phyloP scores from a whole-genome alignment of 1,140 invertebrate genomes.

The Pinna nobilis region DNA sequence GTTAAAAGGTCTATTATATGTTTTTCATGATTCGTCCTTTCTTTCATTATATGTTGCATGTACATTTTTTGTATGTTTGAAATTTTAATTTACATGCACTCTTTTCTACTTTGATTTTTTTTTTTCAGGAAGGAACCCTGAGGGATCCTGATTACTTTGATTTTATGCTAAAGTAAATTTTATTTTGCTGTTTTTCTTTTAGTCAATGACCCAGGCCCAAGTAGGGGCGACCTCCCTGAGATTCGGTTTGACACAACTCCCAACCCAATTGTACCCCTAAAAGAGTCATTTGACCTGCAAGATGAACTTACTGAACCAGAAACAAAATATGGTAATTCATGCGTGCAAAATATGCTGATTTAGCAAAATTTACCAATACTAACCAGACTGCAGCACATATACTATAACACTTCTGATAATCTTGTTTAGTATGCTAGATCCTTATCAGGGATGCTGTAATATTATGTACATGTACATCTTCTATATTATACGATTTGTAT shows the following conservation, averaged over 20 bases:
- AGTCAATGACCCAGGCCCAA: slow-evolving; percentile 38
- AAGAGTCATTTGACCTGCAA: slow-evolving; percentile 7
- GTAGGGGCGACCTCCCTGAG: slow-evolving; percentile 59
- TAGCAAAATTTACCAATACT: too few species aligned
- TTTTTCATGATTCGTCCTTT: too few species aligned
- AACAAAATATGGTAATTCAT: slow-evolving; percentile 29
- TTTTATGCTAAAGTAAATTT: background rate
- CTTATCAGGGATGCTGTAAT: too few species aligned
- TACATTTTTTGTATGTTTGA: background rate
- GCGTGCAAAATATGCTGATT: too few species aligned
- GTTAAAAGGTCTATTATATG: too few species aligned
- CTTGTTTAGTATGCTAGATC: too few species aligned
- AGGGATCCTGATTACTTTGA: background rate
- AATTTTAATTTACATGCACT: background rate
- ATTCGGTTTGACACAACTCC: slow-evolving; percentile 64
- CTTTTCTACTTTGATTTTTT: slow-evolving; percentile 18
- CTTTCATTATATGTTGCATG: background rate
- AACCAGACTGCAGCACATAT: too few species aligned
- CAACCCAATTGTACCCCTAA: slow-evolving; percentile 55
- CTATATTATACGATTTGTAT: background rate
- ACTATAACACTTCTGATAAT: too few species aligned
- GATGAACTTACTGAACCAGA: slow-evolving; percentile 17
- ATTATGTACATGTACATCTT: background rate
- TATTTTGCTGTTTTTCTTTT: slow-evolving; percentile 27
- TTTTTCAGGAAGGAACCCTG: background rate